phyloP scores from a whole-genome alignment of 2,888 invertebrate species.

The Ormia ochracea region DNA sequence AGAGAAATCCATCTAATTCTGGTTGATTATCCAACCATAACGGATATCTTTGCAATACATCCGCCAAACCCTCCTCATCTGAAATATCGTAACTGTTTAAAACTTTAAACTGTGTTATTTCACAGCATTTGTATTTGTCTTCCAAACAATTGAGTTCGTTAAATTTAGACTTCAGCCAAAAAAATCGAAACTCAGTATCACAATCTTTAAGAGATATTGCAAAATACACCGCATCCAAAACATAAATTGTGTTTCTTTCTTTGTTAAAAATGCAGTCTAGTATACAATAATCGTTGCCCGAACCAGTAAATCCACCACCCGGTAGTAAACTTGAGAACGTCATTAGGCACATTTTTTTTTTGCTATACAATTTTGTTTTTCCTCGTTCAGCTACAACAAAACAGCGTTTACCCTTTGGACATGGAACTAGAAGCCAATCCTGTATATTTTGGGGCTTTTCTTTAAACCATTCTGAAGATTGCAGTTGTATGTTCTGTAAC shows the following conservation, averaged over 20 bases:
- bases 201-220: slow-evolving; percentile 72
- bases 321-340: slow-evolving; percentile 77
- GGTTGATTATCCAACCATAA: slow-evolving; percentile 75
- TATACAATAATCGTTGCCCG: slow-evolving; percentile 73
- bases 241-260: slow-evolving; percentile 81
- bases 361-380: slow-evolving; percentile 83
- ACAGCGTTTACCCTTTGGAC: slow-evolving; percentile 89
- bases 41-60: slow-evolving; percentile 69
- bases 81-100: slow-evolving; percentile 70
- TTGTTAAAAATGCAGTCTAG: slow-evolving; percentile 89
- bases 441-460: slow-evolving; percentile 88
- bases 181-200: slow-evolving; percentile 86
- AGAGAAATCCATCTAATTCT: slow-evolving; percentile 89
- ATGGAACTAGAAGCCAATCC: slow-evolving; percentile 86
- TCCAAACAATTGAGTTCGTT: slow-evolving; percentile 77
- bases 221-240: slow-evolving; percentile 83
- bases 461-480: slow-evolving; percentile 95
- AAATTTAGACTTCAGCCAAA: slow-evolving; percentile 87
- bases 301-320: slow-evolving; percentile 66
- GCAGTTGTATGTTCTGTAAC: slow-evolving; percentile 79
- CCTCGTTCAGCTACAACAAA: slow-evolving; percentile 87
- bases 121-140: slow-evolving; percentile 49
- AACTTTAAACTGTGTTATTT: slow-evolving; percentile 67
- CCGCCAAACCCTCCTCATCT: slow-evolving; percentile 66
- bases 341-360: slow-evolving; percentile 80